Evolutionary conservation across 92 coral and sea anemone genomes (phyloP).

Genomic region (Blastomussa wellsi): DNA sequence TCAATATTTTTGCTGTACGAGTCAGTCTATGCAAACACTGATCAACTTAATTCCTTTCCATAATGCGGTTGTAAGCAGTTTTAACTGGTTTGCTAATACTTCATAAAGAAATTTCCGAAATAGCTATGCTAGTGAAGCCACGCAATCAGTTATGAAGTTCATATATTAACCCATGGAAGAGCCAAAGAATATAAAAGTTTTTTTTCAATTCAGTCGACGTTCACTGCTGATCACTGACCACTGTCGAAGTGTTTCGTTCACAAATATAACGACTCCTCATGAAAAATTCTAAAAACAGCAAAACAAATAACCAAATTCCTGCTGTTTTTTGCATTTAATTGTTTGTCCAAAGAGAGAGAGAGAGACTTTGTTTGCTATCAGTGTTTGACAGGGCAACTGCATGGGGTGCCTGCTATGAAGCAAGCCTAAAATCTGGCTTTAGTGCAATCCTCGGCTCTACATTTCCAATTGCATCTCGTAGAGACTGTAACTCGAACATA

Average conservation of each 20-base stretch:
- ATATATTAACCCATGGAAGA: too few species aligned
- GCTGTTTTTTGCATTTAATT: neutral
- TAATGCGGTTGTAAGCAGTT: neutral
- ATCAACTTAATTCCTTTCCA: too few species aligned
- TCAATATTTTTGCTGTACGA: neutral
- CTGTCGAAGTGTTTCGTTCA: too few species aligned
- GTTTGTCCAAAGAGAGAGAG: neutral
- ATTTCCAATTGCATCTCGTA: neutral
- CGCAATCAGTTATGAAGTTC: neutral
- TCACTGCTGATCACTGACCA: too few species aligned
- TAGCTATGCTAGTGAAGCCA: neutral
- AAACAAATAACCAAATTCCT: neutral
- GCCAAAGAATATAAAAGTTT: too few species aligned
- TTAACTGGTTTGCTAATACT: neutral
- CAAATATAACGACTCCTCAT: neutral
- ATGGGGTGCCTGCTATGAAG: conserved; percentile 6
- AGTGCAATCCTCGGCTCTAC: neutral
- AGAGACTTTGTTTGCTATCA: conserved; percentile 14
- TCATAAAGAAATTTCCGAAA: neutral
- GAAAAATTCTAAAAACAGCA: neutral
- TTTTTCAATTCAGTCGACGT: too few species aligned
- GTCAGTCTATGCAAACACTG: too few species aligned
- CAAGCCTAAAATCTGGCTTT: conserved; percentile 17
- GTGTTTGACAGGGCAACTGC: conserved; percentile 25
- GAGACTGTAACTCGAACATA: neutral